phyloP scores from a whole-genome alignment of 2,888 invertebrate species.

The Sipha maydis region DNA sequence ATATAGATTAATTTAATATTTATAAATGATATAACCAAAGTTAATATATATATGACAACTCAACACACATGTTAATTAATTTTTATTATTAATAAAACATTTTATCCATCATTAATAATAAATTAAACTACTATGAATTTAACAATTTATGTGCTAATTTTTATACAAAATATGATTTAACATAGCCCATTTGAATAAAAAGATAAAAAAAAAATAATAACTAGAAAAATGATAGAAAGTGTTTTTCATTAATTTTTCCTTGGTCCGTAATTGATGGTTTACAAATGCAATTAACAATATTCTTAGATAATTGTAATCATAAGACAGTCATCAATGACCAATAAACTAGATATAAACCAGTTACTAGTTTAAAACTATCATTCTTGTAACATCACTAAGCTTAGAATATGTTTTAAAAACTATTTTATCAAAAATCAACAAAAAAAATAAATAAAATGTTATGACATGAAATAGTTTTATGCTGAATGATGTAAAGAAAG shows the following conservation, averaged over 20 bases:
- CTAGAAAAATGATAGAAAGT: not conserved
- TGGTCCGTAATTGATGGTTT: not conserved
- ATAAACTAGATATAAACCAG: too few relatives aligned
- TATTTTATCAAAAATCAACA: too few relatives aligned
- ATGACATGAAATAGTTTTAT: too few relatives aligned
- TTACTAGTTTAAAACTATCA: too few relatives aligned
- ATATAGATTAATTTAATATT: not conserved
- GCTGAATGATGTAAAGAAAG: too few relatives aligned
- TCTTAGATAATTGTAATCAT: too few relatives aligned
- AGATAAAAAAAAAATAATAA: too few relatives aligned
- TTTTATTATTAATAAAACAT: not conserved
- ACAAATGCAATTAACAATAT: not conserved
- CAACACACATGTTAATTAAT: not conserved
- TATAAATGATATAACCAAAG: not conserved
- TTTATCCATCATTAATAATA: not conserved
- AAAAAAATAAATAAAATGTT: too few relatives aligned
- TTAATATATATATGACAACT: not conserved
- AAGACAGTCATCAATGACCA: too few relatives aligned
- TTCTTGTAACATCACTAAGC: too few relatives aligned
- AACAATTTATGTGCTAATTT: not conserved
- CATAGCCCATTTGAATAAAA: not conserved
- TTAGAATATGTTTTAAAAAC: too few relatives aligned
- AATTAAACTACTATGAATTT: not conserved
- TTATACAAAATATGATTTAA: too few relatives aligned
- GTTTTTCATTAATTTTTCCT: not conserved